phyloP scores from a whole-genome alignment of 2,113 vertebrate genomes.

The Ceuthmochares aereus region DNA sequence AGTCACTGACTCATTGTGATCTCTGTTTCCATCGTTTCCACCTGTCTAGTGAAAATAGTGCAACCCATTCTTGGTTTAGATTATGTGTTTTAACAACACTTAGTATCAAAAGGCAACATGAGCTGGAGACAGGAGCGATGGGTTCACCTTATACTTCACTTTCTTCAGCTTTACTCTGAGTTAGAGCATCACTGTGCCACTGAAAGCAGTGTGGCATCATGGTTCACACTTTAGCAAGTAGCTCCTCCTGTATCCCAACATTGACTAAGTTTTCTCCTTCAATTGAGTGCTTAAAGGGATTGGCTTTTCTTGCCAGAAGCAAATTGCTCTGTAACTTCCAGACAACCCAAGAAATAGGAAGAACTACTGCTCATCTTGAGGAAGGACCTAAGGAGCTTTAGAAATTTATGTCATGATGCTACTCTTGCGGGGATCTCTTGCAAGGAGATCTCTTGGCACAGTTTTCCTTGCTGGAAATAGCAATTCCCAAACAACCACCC shows the following conservation, averaged over 20 bases:
- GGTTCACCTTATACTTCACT: background rate
- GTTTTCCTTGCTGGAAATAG: background rate
- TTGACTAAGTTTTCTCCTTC: background rate
- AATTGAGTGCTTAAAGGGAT: background rate
- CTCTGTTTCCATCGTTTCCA: background rate
- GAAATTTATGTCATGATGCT: background rate
- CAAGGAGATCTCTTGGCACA: background rate
- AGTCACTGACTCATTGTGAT: background rate
- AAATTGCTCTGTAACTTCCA: background rate
- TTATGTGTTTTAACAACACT: background rate
- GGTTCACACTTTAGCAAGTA: accelerated
- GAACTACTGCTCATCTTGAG: background rate
- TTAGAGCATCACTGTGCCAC: background rate
- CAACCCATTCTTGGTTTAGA: background rate
- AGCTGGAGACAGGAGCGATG: background rate
- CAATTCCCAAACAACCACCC: background rate
- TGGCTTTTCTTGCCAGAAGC: background rate
- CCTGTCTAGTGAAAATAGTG: background rate
- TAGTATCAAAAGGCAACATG: background rate
- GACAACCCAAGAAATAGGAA: background rate
- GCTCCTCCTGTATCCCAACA: background rate
- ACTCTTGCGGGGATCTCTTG: background rate
- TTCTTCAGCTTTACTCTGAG: background rate
- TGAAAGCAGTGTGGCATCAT: background rate
- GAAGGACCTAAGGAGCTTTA: background rate